Evolutionary conservation across 2,888 invertebrate species (phyloP), one percentile per base, ranked within the genome.

Genomic region (Mayetiola destructor): DNA sequence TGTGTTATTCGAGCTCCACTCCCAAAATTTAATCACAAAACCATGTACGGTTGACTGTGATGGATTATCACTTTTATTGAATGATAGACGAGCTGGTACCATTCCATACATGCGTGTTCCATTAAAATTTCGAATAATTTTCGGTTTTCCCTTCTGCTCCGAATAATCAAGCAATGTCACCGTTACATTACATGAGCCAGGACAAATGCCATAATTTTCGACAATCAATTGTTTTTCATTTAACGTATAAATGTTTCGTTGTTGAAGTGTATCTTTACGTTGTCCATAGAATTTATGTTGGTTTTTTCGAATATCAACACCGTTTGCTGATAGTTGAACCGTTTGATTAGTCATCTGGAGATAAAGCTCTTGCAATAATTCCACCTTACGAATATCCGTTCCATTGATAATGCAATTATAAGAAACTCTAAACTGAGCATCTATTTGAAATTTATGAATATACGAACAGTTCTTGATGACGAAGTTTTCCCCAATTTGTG

Each of bases 11-110:
- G 75, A 76, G 61, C 77, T 77, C 85, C 85, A 88, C 65, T 85
- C 82, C 88, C 88, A 88, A 70, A 87, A 82, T 74, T 88, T 88
- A 63, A 88, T 72, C 18, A 85, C 83, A 70, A 87, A 88, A 0
- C 88, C 88, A 56, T 80, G 76, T 60, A 84, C 77, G 54, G 79
- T 76, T 0, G 76, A 74, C 63, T 77, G 76, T 57, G 73, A 57
- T 62, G 70, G 64, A 59, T 65, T 58, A 65, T 65, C 57, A 27
- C 67, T 65, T 14, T 76, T 73, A 60, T 77, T 76, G 63, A 82
- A 80, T 3, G 77, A 76, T 71, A 86, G 80, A 8, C 81, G 76
- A 27, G 81, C 82, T 0, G 88, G 86, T 57, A 77, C 78, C 78
- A 86, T 84, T 2, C 84, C 83, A 65, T 80, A 84, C 53, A 84